Percentiles rank a stretch among this genome's conserved stretches.
Conservation (phyloP, 1,140 invertebrate genomes). For the Platyscapa corneri region DNA sequence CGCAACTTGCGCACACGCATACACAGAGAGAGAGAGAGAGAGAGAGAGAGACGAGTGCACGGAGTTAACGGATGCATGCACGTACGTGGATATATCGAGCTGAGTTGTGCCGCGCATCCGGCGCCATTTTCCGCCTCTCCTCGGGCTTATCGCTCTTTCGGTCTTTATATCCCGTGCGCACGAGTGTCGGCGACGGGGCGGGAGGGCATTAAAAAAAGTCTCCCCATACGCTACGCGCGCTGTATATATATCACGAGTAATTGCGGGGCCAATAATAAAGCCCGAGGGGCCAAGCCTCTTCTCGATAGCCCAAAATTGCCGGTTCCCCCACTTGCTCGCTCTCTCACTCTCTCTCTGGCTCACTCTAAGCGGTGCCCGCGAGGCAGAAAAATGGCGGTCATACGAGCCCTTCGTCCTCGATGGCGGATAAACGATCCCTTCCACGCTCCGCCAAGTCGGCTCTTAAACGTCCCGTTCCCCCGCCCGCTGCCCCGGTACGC, state of each 20-base stretch:
- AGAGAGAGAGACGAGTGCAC: too few relatives aligned
- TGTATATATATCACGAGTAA: conserved; percentile 48
- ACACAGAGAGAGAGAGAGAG: too few relatives aligned
- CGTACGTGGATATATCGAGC: background rate
- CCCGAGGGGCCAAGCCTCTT: conserved; percentile 59
- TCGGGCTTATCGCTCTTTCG: conserved; percentile 21
- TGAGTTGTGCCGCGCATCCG: background rate
- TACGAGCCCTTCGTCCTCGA: conserved; percentile 62
- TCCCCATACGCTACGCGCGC: background rate
- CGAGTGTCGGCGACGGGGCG: background rate
- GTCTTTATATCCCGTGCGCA: conserved; percentile 36
- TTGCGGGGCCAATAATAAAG: conserved; percentile 70
- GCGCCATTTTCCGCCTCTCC: conserved; percentile 40
- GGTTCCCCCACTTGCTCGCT: conserved; percentile 64
- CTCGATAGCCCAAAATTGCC: conserved; percentile 65
- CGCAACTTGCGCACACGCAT: background rate
- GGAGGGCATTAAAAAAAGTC: conserved; percentile 31
- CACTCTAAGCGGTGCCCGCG: conserved; percentile 56
- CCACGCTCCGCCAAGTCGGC: conserved; percentile 10
- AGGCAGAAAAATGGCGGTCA: conserved; percentile 60
- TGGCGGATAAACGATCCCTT: conserved; percentile 67
- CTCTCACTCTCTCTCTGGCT: background rate
- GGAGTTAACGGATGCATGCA: too few relatives aligned
- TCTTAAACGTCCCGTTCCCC: background rate
- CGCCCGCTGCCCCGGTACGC: too few relatives aligned